Evolutionary conservation across 2,888 invertebrate genomes (phyloP), one percentile per base, ranked within the genome.

Genomic region (Ethmia dodecea): DNA sequence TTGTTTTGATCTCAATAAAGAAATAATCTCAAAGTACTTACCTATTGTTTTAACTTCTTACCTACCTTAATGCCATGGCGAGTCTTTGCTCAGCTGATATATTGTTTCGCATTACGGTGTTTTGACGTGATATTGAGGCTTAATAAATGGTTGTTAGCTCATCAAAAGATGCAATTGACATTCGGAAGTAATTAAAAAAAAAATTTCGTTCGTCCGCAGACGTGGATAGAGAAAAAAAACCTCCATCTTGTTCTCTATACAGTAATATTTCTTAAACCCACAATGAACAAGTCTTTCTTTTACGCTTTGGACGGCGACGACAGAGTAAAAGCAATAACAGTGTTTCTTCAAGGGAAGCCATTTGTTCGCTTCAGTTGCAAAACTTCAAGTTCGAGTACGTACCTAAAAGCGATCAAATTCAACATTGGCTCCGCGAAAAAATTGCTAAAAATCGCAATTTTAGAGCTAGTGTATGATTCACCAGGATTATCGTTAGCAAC

Each of bases 101-200:
- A 28, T 32, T 39, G 28, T 39, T 39, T 31, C 33, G 14, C 33
- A 39, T 35, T 11, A 16, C 31, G 39, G 36, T 37, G 27, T 37
- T 24, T 24, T 32, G 31, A 28, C 37, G 32, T 22, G 28, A 28
- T 28, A 37, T 32, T 36, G 32, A 35, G 28, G 27, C 29, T 40
- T 29, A 28, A 28, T 35, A 39, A 32, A 35, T 39, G 31, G 32
- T 34, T 29, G 39, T 39, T 39, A 39, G 26, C 29, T 40, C 39
- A 30, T 40, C 27, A 30, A 36, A 39, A 39, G 35, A 35, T 28
- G 29, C 35, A 29, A 32, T 39, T 29, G 35, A 33, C 31, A 38
- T 38, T 22, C 34, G 34, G 31, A 38, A 20, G 8, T 5, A 20
- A 20, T 5, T 20, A n/a, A 18, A 18, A 6, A 18, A 18, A 18